A percentile compares a stretch with the other conserved stretches of the same genome.
These are phyloP conservation scores for Carollia perspicillata DNA, from an alignment of 2,113 vertebrate species.

Conservation along the genomic window DNA sequence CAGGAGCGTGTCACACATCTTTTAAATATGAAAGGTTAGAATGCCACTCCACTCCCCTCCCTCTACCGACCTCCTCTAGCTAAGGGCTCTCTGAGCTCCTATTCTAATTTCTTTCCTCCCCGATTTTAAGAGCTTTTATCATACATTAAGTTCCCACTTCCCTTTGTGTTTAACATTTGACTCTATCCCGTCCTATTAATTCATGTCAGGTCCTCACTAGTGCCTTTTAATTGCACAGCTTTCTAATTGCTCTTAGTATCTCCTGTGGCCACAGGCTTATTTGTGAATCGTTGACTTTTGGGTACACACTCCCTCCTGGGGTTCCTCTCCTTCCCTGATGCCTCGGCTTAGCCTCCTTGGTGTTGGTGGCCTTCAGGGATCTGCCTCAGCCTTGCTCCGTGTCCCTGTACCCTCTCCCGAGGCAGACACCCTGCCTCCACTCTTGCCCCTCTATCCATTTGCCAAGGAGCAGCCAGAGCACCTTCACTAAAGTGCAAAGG, in stretches of 20 bases:
- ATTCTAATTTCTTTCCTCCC: neutral
- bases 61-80: neutral
- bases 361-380: neutral
- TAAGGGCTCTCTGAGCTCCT: neutral
- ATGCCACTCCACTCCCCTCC: neutral
- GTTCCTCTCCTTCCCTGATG: neutral
- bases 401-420: neutral
- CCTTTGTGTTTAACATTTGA: neutral
- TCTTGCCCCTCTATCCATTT: neutral
- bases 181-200: neutral
- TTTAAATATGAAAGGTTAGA: neutral
- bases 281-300: neutral
- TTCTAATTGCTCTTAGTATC: neutral
- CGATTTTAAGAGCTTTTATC: neutral
- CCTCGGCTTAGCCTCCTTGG: neutral
- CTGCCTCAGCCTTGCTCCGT: accelerated
- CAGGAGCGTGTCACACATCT: neutral
- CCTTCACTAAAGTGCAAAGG: neutral
- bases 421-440: neutral
- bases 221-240: neutral
- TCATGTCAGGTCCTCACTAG: neutral
- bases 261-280: neutral
- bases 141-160: neutral
- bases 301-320: neutral
- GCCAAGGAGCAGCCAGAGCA: neutral